Conservation (phyloP, 2,888 invertebrate genomes). For the Monopis laevigella region DNA sequence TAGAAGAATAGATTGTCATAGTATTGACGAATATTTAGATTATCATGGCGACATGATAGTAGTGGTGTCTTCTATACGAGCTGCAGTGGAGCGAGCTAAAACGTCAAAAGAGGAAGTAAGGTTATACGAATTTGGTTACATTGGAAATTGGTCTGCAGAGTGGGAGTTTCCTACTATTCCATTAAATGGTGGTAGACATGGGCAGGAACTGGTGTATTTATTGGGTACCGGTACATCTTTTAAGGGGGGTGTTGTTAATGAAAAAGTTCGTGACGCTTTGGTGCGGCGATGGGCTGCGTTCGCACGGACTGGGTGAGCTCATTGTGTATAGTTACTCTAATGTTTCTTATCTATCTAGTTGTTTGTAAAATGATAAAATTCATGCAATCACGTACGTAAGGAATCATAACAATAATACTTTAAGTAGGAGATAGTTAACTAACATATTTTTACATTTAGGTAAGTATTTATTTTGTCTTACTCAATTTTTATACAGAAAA, state of each 20-base stretch:
- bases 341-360: no score
- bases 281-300: slow-evolving; percentile 33
- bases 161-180: slow-evolving; percentile 39
- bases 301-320: slow-evolving; percentile 38
- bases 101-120: slow-evolving; percentile 35
- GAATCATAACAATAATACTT: no score
- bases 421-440: no score
- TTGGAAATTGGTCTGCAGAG: slow-evolving; percentile 36
- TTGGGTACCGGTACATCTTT: slow-evolving; percentile 36
- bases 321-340: no score
- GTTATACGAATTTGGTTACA: slow-evolving; percentile 39
- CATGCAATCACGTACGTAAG: no score
- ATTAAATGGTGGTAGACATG: slow-evolving; percentile 41
- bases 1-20: slow-evolving; percentile 29
- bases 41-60: slow-evolving; percentile 47
- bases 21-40: slow-evolving; percentile 43
- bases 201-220: slow-evolving; percentile 41
- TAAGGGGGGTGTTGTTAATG: slow-evolving; percentile 21
- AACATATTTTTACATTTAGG: no score
- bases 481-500: no score
- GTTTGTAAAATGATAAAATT: no score
- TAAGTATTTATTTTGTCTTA: no score
- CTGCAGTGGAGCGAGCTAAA: slow-evolving; percentile 35
- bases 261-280: slow-evolving; percentile 26
- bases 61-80: slow-evolving; percentile 37